Evolutionary conservation across 2,888 invertebrate genomes (phyloP).

Genomic region (Drosophila anceps): DNA sequence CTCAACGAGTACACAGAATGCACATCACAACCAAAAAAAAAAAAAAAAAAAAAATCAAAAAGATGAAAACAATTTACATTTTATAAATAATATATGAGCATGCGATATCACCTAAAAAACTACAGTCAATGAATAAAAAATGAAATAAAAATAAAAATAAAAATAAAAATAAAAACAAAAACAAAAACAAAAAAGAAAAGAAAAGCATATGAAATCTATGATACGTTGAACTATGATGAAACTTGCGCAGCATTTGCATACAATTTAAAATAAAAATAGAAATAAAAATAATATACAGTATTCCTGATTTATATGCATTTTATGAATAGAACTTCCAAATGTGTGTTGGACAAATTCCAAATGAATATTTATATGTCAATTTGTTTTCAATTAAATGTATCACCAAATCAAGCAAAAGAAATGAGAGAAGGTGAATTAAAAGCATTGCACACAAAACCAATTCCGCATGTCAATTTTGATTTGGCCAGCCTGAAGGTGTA

Average conservation of each 20-base stretch:
- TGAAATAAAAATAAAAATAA: constrained; percentile 15
- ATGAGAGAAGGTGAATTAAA: not conserved
- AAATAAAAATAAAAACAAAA: constrained; percentile 23
- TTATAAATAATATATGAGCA: constrained; percentile 11
- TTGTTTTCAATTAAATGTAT: constrained; percentile 67
- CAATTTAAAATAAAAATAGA: constrained; percentile 1
- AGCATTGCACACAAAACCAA: not conserved
- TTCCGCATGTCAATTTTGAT: constrained; percentile 68
- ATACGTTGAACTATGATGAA: constrained; percentile 25
- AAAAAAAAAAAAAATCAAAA: not conserved
- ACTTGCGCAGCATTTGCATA: constrained; percentile 30
- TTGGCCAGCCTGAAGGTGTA: constrained; percentile 44
- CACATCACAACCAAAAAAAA: constrained; percentile 16
- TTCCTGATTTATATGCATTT: constrained; percentile 38
- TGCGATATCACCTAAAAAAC: constrained; percentile 14
- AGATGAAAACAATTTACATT: constrained; percentile 35
- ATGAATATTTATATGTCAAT: constrained; percentile 63
- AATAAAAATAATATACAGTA: not conserved
- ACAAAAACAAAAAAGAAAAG: constrained; percentile 20
- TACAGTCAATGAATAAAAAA: constrained; percentile 1
- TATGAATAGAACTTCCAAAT: constrained; percentile 8
- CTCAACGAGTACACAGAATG: constrained; percentile 21
- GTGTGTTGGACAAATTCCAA: constrained; percentile 21
- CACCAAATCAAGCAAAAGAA: not conserved
- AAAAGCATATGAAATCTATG: constrained; percentile 44